Evolutionary conservation across 2,888 invertebrate genomes (phyloP).

Genomic region (Harpagoxenus sublaevis): DNA sequence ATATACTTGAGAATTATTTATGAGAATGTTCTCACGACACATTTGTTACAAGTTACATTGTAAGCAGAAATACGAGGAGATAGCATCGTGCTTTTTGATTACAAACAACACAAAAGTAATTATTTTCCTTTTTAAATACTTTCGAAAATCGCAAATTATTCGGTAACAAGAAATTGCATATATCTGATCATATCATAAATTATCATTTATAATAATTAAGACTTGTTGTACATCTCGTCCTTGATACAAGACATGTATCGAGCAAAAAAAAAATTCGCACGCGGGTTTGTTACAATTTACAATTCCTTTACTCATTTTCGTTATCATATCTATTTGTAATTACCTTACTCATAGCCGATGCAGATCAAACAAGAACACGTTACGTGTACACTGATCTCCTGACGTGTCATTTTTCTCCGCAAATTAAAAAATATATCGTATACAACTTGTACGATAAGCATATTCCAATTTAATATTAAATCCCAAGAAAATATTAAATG

Average conservation of each 20-base stretch:
- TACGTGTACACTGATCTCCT: not conserved
- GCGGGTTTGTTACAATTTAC: not conserved
- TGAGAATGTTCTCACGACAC: slow-evolving; percentile 9
- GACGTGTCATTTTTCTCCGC: too few relatives aligned
- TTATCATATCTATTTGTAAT: slow-evolving; percentile 3
- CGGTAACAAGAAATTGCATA: not conserved
- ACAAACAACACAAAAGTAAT: not conserved
- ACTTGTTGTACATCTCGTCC: not conserved
- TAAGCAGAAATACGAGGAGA: not conserved
- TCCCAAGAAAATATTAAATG: not conserved
- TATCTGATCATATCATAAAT: slow-evolving; percentile 14
- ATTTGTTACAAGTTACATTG: not conserved
- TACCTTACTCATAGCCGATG: not conserved
- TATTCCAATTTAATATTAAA: not conserved
- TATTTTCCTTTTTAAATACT: not conserved
- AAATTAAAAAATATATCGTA: not conserved
- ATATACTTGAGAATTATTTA: slow-evolving; percentile 25
- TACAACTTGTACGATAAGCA: not conserved
- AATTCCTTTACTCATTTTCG: not conserved
- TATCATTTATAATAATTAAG: not conserved
- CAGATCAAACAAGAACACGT: not conserved
- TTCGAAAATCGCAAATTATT: not conserved
- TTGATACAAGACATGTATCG: not conserved
- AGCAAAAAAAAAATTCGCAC: not conserved
- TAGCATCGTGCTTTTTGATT: not conserved